Evolutionary conservation across 1,140 invertebrate genomes (phyloP).

Genomic region (Aleiodes sp.): DNA sequence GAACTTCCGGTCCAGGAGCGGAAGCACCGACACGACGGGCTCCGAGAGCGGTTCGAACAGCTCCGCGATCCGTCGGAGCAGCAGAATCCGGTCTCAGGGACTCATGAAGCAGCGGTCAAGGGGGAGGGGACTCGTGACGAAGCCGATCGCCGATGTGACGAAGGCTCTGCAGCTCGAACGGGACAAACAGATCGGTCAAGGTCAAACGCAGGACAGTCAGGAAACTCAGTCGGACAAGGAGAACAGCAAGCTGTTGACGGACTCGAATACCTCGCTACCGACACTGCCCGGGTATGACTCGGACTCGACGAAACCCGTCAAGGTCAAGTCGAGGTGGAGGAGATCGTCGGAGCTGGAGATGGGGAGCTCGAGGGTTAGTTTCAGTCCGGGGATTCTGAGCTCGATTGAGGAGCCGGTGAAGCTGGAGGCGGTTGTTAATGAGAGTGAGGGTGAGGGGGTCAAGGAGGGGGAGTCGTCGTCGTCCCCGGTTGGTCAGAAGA

Average conservation of each 20-base stretch:
- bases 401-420: background rate
- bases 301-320: slow-evolving; percentile 75
- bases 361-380: slow-evolving; percentile 58
- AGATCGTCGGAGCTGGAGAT: slow-evolving; percentile 85
- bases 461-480: background rate
- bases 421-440: background rate
- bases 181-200: slow-evolving; percentile 31
- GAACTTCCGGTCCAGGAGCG: slow-evolving; percentile 58
- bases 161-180: slow-evolving; percentile 52
- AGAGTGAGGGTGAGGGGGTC: background rate
- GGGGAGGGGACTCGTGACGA: slow-evolving; percentile 60
- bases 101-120: slow-evolving; percentile 60
- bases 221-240: slow-evolving; percentile 54
- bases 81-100: slow-evolving; percentile 63
- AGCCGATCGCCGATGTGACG: slow-evolving; percentile 51
- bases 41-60: slow-evolving; percentile 63
- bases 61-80: slow-evolving; percentile 63
- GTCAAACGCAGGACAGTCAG: slow-evolving; percentile 40
- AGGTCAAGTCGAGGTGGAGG: slow-evolving; percentile 88
- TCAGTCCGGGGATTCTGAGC: background rate
- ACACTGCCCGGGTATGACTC: slow-evolving; percentile 57
- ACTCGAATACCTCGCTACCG: slow-evolving; percentile 45
- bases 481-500: slow-evolving; percentile 38
- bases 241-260: slow-evolving; percentile 48
- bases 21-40: slow-evolving; percentile 61